Evolutionary conservation across 2,888 invertebrate genomes (phyloP).

Genomic region (Caenorhabditis japonica): DNA sequence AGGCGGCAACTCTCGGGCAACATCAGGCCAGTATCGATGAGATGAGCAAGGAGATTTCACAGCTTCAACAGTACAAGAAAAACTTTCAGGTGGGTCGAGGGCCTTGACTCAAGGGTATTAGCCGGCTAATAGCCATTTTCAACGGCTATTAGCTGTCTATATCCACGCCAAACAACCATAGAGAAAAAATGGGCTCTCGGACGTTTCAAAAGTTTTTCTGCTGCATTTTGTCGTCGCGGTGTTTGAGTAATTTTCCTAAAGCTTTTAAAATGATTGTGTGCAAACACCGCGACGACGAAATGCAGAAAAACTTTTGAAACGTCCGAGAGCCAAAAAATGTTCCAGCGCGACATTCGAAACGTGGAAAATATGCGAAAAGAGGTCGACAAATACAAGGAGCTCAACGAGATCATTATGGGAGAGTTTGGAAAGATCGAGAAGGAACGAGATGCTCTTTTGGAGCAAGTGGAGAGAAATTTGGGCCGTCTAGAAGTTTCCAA

Average conservation of each 20-base stretch:
- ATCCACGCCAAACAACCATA: too few relatives aligned
- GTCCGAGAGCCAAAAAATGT: too few relatives aligned
- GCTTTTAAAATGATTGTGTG: too few relatives aligned
- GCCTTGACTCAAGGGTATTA: too few relatives aligned
- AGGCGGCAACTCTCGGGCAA: slow-evolving; percentile 40
- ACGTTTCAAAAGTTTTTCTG: too few relatives aligned
- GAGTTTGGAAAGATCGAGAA: slow-evolving; percentile 62
- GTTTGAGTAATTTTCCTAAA: too few relatives aligned
- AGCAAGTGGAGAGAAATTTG: slow-evolving; percentile 51
- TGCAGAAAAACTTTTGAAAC: too few relatives aligned
- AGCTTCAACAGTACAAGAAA: slow-evolving; percentile 53
- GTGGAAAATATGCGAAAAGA: slow-evolving; percentile 57
- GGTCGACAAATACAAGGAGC: slow-evolving; percentile 61
- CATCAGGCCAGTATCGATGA: slow-evolving; percentile 49
- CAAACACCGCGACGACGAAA: too few relatives aligned
- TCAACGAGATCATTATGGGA: slow-evolving; percentile 64
- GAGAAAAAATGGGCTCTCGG: too few relatives aligned
- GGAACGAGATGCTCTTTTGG: slow-evolving; percentile 56
- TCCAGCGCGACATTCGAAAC: slow-evolving; percentile 57
- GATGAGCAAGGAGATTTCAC: slow-evolving; percentile 47
- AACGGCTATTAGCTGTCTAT: too few relatives aligned
- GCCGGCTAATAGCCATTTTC: too few relatives aligned
- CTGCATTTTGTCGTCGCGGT: too few relatives aligned
- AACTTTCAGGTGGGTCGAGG: slow-evolving; percentile 40
- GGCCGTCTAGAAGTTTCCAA: slow-evolving; percentile 46